Base-by-base conservation (phyloP, 2,888 invertebrate genomes). In the Barypeithes pellucidus region DNA sequence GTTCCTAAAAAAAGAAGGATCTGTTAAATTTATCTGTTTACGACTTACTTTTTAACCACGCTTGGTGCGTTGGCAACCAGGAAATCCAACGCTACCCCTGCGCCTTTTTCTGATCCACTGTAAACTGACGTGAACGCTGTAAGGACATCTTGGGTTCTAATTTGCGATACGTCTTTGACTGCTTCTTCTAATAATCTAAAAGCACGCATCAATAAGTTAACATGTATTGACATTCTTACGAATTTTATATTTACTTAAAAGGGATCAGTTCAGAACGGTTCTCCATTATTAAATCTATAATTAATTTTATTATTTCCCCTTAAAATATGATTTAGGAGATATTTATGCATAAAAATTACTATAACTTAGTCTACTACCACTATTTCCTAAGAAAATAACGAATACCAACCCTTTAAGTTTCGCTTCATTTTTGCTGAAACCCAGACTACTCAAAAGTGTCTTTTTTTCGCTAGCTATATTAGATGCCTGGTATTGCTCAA, bases 391-490 rank as follows among this genome's bases (percentile, higher is more conserved):
- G n/a, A n/a, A n/a, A n/a, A n/a, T n/a, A n/a, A n/a, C n/a, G n/a
- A n/a, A n/a, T n/a, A n/a, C n/a, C n/a, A n/a, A 92, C 91, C 87
- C 84, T 16, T 85, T 83, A 2, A 95, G 86, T 24, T 92, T 86
- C 39, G 83, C 82, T 0, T 84, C 79, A 65, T 91, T 82, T 67
- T 85, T 87, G 0, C 92, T 90, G 80, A 95, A 95, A 0, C 93
- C 92, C 65, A 96, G 86, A 0, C 90, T 89, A 63, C 84, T 86
- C 29, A 95, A 87, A 0, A 95, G 87, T 4, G 89, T 84, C 3
- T 89, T 88, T 83, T 92, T 90, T 84, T 95, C 95, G n/a, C n/a
- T n/a, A 0, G 91, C 89, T n/a, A n/a, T n/a, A n/a, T n/a, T n/a
- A n/a, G n/a, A n/a, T n/a, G n/a, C n/a, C n/a, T 81, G 62, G 84